These are phyloP conservation scores for Clavelina lepadiformis DNA, from an alignment of 23 tunicate species.

Conservation along the genomic window DNA sequence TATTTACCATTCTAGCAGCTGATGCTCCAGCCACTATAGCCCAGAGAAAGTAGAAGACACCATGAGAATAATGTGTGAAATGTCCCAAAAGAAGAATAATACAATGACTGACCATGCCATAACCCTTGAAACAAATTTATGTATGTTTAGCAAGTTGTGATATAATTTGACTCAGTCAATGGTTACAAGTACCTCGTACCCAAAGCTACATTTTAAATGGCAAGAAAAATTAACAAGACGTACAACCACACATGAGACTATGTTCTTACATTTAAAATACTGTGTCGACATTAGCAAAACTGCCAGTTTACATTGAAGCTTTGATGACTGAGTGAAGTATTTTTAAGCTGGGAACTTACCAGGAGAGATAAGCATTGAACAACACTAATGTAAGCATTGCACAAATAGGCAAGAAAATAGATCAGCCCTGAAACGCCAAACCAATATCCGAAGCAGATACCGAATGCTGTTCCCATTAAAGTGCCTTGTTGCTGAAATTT, in stretches of 20 bases:
- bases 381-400: conserved; percentile 86
- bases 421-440: conserved; percentile 91
- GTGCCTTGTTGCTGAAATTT: conserved; percentile 94
- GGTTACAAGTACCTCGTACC: no score
- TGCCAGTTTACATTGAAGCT: no score
- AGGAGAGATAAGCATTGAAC: conserved; percentile 84
- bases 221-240: no score
- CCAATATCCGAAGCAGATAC: conserved; percentile 96
- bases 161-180: no score
- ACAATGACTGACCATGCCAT: conserved; percentile 98
- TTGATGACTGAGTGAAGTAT: neutral
- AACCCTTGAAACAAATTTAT: conserved; percentile 51
- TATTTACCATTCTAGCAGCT: conserved; percentile 87
- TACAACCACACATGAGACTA: no score
- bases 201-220: no score
- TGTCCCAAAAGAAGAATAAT: conserved; percentile 73
- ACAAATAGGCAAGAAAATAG: conserved; percentile 77
- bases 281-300: no score
- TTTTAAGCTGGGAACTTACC: conserved; percentile 33
- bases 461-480: conserved; percentile 94
- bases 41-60: conserved; percentile 79
- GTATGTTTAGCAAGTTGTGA: neutral
- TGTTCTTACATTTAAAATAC: no score
- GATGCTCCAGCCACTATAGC: conserved; percentile 77
- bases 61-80: conserved; percentile 82